phyloP scores from a whole-genome alignment of 2,888 invertebrate species.

The Drosophila merina region DNA sequence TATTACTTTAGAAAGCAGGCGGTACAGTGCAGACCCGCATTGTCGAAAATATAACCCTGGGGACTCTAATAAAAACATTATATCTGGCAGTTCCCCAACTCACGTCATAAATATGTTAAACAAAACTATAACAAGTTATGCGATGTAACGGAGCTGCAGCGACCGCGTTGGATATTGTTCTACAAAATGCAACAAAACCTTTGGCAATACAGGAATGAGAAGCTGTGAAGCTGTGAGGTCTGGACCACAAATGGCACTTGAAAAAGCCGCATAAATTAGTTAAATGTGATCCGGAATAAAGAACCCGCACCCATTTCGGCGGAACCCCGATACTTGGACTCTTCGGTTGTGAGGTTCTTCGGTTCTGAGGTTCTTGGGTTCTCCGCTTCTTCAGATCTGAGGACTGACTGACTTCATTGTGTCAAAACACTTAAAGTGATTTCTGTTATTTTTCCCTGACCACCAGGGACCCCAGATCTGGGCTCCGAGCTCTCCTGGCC shows the following conservation, averaged over 20 bases:
- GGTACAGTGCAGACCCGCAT: background rate
- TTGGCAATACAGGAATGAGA: slow-evolving; percentile 39
- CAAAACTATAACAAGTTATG: slow-evolving; percentile 70
- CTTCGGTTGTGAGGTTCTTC: background rate
- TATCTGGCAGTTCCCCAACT: slow-evolving; percentile 17
- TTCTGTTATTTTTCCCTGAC: slow-evolving; percentile 48
- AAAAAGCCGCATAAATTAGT: slow-evolving; percentile 73
- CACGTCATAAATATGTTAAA: slow-evolving; percentile 74
- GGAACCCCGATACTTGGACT: background rate
- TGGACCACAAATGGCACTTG: slow-evolving; percentile 78
- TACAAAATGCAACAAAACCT: slow-evolving; percentile 51
- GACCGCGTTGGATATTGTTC: slow-evolving; percentile 35
- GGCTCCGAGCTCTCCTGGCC: slow-evolving; percentile 41
- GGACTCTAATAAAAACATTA: slow-evolving; percentile 50
- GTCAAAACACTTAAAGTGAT: slow-evolving; percentile 78
- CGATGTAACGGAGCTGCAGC: slow-evolving; percentile 52
- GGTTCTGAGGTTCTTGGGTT: no score
- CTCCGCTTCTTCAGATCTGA: slow-evolving; percentile 16
- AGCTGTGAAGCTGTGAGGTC: slow-evolving; percentile 65
- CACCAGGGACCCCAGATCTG: slow-evolving; percentile 23
- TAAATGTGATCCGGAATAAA: slow-evolving; percentile 61
- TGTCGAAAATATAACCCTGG: slow-evolving; percentile 49
- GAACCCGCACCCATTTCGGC: slow-evolving; percentile 35
- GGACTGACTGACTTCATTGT: slow-evolving; percentile 72
- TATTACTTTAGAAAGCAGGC: background rate